Conservation (phyloP, 1,140 invertebrate genomes). For the Macrobrachium nipponense region DNA sequence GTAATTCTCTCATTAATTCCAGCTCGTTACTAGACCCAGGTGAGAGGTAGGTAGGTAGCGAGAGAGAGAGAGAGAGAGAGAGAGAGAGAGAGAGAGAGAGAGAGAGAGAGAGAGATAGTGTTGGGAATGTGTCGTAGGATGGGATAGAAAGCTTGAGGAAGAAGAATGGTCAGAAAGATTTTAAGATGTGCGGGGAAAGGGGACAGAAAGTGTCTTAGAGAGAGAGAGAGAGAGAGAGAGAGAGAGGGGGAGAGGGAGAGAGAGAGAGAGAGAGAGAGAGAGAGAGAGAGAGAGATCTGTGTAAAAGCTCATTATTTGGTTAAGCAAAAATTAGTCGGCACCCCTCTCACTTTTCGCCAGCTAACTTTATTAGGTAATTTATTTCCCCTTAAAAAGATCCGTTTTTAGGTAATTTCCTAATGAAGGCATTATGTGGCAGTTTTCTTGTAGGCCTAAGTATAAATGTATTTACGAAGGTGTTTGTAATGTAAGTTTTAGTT, state of each 20-base stretch:
- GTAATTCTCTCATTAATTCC: conserved; percentile 58
- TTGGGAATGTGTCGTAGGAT: not conserved
- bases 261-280: not conserved
- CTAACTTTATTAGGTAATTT: too few species aligned
- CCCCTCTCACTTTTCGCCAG: too few species aligned
- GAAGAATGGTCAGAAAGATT: not conserved
- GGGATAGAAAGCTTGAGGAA: not conserved
- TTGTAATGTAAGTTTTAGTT: too few species aligned
- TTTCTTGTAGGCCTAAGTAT: too few species aligned
- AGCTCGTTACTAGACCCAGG: conserved; percentile 49
- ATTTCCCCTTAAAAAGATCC: too few species aligned
- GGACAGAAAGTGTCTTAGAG: not conserved
- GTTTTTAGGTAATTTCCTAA: too few species aligned
- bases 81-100: not conserved
- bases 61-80: not conserved
- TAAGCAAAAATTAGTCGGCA: too few species aligned
- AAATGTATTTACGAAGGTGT: too few species aligned
- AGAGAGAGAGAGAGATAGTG: not conserved
- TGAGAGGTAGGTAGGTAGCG: not conserved
- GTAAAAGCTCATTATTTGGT: not conserved
- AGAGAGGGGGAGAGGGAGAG: not conserved
- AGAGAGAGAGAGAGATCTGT: not conserved
- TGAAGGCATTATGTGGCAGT: too few species aligned
- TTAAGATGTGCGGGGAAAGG: too few species aligned
- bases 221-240: not conserved